phyloP scores from a whole-genome alignment of 1,140 invertebrate genomes.

The Saccostrea glomerata region DNA sequence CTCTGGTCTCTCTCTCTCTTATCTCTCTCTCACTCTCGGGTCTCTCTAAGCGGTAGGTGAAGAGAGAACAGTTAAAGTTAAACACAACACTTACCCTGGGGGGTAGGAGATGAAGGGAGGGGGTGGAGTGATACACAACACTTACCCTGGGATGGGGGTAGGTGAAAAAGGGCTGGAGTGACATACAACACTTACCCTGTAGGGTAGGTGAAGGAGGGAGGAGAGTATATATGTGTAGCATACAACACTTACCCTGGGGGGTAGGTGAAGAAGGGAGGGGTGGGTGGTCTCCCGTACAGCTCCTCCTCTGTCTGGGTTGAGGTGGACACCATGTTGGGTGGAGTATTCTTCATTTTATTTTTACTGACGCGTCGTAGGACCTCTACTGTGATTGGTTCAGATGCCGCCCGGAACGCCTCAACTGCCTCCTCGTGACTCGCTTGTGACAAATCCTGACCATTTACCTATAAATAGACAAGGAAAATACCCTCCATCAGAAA shows the following conservation, averaged over 20 bases:
- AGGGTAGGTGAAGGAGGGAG: background rate
- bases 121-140: background rate
- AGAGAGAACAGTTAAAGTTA: too few species aligned
- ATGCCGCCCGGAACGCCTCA: conserved; percentile 85
- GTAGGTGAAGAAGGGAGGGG: conserved; percentile 72
- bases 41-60: too few species aligned
- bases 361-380: conserved; percentile 82
- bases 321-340: conserved; percentile 74
- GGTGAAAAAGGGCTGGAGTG: background rate
- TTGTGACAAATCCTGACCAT: conserved; percentile 85
- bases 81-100: background rate
- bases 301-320: conserved; percentile 78
- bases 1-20: too few species aligned
- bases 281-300: conserved; percentile 75
- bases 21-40: too few species aligned
- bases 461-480: conserved; percentile 81
- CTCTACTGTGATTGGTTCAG: conserved; percentile 87
- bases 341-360: conserved; percentile 71
- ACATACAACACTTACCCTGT: background rate
- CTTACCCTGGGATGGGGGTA: background rate
- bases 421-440: conserved; percentile 86
- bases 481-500: background rate
- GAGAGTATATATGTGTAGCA: background rate
- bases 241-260: conserved; percentile 69
- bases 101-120: background rate